Percentiles rank a stretch among this genome's conserved stretches.
Evolutionary conservation across 2,113 vertebrate genomes (phyloP).

Genomic region (Cardinalis cardinalis): DNA sequence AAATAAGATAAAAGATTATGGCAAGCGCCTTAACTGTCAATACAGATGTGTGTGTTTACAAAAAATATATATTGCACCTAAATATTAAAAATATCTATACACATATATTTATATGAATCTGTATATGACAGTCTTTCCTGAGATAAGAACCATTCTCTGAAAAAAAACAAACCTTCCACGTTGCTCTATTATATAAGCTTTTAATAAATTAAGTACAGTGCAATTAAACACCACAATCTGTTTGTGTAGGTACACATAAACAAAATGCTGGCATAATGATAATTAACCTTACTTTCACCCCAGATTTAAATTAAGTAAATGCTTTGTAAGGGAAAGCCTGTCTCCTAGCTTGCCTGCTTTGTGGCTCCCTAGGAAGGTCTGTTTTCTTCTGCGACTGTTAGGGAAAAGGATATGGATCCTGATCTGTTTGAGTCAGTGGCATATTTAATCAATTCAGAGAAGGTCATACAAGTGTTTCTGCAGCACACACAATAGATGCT

Average conservation of each 20-base stretch:
- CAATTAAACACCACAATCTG: neutral
- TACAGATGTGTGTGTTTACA: rapidly evolving
- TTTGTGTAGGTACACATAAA: neutral
- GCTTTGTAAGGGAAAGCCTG: neutral
- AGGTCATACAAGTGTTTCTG: neutral
- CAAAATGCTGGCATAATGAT: neutral
- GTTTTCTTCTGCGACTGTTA: neutral
- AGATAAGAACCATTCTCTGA: neutral
- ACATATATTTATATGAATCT: neutral
- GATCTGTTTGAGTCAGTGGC: neutral
- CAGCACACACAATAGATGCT: neutral
- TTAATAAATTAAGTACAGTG: neutral
- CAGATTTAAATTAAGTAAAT: slow-evolving; percentile 34
- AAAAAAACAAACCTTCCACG: neutral
- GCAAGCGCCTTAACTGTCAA: neutral
- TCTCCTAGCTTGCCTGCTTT: slow-evolving; percentile 14
- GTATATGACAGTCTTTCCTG: neutral
- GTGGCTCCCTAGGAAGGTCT: neutral
- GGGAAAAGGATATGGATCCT: neutral
- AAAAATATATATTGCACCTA: neutral
- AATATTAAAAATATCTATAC: neutral
- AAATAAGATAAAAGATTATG: neutral
- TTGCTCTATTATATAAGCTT: neutral
- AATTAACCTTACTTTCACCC: slow-evolving; percentile 11
- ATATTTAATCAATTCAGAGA: slow-evolving; percentile 41